Evolutionary conservation across 2,797 vertebrate genomes (phyloP), one percentile per base, ranked within the genome.

Genomic region (Etheostoma perlongum): DNA sequence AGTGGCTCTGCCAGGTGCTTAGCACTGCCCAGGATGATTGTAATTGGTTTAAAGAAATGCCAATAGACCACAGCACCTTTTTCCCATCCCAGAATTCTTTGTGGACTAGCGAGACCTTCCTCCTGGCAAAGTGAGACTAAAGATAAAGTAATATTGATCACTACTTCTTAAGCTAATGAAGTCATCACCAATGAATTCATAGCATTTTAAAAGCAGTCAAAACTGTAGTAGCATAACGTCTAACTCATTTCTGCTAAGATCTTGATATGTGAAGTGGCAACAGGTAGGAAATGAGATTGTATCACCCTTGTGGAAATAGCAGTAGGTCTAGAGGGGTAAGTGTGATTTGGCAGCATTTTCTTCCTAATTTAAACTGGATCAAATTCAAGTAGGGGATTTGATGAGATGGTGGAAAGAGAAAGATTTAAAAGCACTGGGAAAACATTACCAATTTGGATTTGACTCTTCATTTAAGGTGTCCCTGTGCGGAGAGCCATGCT

Each of bases 301-400:
- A 30, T 30, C 30, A 30, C 30, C 30, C 30, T 30, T 10, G 44
- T 58, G 10, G 25, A 72, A 54, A 67, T 8, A 19, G 40, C 27
- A 67, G 70, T 4, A 46, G 9, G 33, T 78, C 61, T 36, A 53
- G 18, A 40, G 33, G 23, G 40, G 21, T 49, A 36, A 75, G 54
- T 46, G 57, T 14, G 47, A 86, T 58, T 64, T 58, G 14, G 30
- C 48, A 42, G 23, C 3, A 6, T 71, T 76, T 82, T 58, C 49
- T 63, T 70, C 70, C 46, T 83, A 44, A 59, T 82, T 85, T 82
- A 27, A 74, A 19, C 59, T 69, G 80, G 58, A 78, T 85, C 78
- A 67, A 13, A 71, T 74, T 81, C 81, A 86, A 82, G 58, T 19
- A 54, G 18, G 59, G 72, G 72, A 77, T 83, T 64, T 54, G 64